Evolutionary conservation across 2,113 vertebrate species (phyloP), one percentile per base, ranked within the genome.

Genomic region (Mixornis gularis): DNA sequence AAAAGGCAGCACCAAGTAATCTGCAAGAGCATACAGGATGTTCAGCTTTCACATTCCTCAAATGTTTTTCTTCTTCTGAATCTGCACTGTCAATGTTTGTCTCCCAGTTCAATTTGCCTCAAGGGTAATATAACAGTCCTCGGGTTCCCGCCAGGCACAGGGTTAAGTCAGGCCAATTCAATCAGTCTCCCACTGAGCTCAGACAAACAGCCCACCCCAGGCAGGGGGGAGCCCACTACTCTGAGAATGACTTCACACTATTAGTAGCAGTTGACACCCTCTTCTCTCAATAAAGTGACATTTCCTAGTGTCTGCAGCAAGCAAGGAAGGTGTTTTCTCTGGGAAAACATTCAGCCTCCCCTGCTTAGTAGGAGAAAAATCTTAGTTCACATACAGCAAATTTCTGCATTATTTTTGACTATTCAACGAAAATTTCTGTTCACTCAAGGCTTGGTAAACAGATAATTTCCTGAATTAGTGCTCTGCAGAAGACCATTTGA

Each of bases 41-140:
- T 59, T 90, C 92, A 72, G 69, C 80, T 94, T 95, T 89, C 80
- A 53, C 89, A 95, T 92, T 95, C 86, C 62, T 63, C 46, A 53
- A 14, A 0, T 73, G 38, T 76, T 95, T 95, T 95, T 56, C 88
- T 85, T 81, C 85, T 92, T 34, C 53, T 85, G 69, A 92, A 86
- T 90, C 73, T 60, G 65, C 77, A 65, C 70, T 48, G 77, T 87
- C 96, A 94, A 13, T 89, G 77, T 90, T 95, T 93, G 62, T 76
- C 78, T 82, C 77, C 46, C 81, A 56, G 73, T 80, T 84, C 62
- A 84, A 20, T 85, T 92, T 93, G 83, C 86, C 70, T 69, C 52
- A 36, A 76, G 77, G 89, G 66, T 22, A 71, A 74, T 19, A 13
- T 3, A 56, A 63, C 51, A 76, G 53, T 19, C 36, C 44, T 38